Evolutionary conservation across 2,888 invertebrate genomes (phyloP).

Genomic region (Nephrotoma guestfalica): DNA sequence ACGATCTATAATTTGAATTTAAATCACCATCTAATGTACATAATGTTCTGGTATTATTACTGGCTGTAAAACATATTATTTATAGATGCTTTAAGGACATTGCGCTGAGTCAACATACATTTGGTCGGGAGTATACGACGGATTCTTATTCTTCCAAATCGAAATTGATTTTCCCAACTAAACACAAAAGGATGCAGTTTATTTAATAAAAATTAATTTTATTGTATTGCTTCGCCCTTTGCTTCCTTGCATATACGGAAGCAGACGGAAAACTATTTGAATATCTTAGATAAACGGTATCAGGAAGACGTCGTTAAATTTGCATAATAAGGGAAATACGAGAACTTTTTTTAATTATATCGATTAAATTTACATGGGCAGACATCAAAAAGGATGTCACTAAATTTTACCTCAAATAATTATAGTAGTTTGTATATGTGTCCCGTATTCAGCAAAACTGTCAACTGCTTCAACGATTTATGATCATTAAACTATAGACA

Average conservation of each 20-base stretch:
- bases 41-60: not conserved
- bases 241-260: not conserved
- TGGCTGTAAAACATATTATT: not conserved
- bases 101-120: not conserved
- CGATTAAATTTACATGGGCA: not conserved
- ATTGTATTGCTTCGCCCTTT: not conserved
- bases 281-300: not conserved
- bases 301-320: not conserved
- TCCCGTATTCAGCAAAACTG: not conserved
- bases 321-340: not conserved
- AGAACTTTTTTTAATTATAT: not conserved
- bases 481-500: not conserved
- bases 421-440: not conserved
- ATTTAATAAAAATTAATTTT: not conserved
- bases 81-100: not conserved
- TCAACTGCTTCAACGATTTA: not conserved
- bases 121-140: not conserved
- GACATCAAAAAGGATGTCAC: not conserved
- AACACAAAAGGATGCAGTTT: not conserved
- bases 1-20: not conserved
- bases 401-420: not conserved
- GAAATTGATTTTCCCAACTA: not conserved
- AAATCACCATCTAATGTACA: not conserved
- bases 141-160: not conserved
- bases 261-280: not conserved